Evolutionary conservation across 2,888 invertebrate genomes (phyloP), one percentile per base, ranked within the genome.

Genomic region (Ernsta delagoae): DNA sequence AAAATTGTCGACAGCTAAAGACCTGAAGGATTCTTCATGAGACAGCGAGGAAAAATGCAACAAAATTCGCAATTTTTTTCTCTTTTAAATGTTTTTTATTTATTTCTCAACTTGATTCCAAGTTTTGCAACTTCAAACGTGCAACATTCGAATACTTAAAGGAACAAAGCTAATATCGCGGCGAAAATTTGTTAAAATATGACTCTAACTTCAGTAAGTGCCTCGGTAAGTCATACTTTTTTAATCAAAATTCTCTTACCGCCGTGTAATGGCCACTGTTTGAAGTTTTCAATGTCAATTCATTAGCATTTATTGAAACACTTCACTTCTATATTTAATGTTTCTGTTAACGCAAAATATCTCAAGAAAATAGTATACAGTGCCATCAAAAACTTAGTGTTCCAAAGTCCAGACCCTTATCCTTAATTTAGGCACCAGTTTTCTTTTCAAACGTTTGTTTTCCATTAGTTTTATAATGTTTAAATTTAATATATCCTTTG

Each of bases 211-310:
- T 73, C 73, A 71, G 72, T 74, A 75, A 76, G 75, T 76, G 72
- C 72, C 70, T 70, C 73, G 67, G 73, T 73, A 75, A 73, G 75
- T 76, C 75, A 72, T 72, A 75, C 71, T 74, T 73, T 74, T 75
- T 76, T 75, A 74, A 76, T 73, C 73, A 75, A 75, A 73, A 73
- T 70, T 61, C 70, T 59, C 68, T 64, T 72, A 65, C 57, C 36
- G 62, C 65, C 71, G 73, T 63, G 59, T 70, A 74, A 75, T 73
- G 70, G 71, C 70, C 67, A 71, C 70, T 70, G 65, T 66, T 72
- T 66, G 67, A 75, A 74, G 70, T 73, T 73, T 64, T 24, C 48
- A 68, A 71, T 70, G 70, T 72, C 64, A 70, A 72, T 68, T 68
- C 62, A 61, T 67, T 60, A 39, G 60, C 53, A 59, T 24, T 70